These are phyloP conservation scores for Catocala sponsa DNA, from an alignment of 2,888 invertebrate genomes.

Conservation along the genomic window DNA sequence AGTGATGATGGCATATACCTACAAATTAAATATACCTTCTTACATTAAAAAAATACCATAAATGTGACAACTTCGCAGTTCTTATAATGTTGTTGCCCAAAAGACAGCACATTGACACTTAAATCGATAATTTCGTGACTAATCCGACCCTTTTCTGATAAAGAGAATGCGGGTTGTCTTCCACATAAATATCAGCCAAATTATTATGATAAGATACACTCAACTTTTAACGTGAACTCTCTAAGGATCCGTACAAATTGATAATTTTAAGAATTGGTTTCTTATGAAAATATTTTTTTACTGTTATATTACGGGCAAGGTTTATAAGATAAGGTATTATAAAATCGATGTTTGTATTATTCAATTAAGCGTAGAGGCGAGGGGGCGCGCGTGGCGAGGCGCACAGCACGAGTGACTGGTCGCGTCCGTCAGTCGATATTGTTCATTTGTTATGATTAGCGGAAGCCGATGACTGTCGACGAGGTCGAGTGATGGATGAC, in stretches of 20 bases:
- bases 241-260: neutral
- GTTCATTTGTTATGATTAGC: slow-evolving; percentile 74
- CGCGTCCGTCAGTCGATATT: slow-evolving; percentile 55
- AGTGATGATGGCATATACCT: neutral
- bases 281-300: neutral
- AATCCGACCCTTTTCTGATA: slow-evolving; percentile 44
- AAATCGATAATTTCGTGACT: slow-evolving; percentile 35
- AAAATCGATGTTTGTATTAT: slow-evolving; percentile 1
- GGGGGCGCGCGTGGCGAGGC: slow-evolving; percentile 6
- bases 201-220: slow-evolving; percentile 33
- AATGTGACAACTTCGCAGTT: too few relatives aligned
- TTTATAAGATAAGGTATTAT: neutral
- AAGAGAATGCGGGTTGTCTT: slow-evolving; percentile 55
- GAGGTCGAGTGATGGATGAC: slow-evolving; percentile 79
- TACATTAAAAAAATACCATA: too few relatives aligned
- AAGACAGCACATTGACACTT: slow-evolving; percentile 3
- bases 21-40: neutral
- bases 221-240: neutral
- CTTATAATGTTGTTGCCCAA: neutral
- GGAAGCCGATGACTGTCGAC: slow-evolving; percentile 59
- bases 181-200: slow-evolving; percentile 23
- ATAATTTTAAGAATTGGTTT: neutral
- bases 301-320: neutral
- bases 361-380: slow-evolving; percentile 1
- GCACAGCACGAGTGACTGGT: slow-evolving; percentile 26